Evolutionary conservation across 2,797 vertebrate species (phyloP).

Genomic region (Taenioides sp.): DNA sequence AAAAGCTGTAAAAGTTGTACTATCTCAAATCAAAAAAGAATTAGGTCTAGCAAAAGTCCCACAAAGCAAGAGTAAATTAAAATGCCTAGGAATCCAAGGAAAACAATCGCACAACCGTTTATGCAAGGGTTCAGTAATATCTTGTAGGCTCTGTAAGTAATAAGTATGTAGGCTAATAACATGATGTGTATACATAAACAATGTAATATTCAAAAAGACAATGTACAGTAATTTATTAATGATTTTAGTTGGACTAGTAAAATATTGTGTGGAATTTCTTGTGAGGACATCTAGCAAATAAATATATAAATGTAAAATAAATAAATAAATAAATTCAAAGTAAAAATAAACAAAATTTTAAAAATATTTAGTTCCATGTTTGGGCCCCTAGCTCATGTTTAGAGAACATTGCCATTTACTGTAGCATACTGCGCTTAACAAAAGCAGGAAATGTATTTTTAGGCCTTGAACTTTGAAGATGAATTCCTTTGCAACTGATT

Average conservation of each 20-base stretch:
- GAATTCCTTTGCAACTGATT: constrained; percentile 42
- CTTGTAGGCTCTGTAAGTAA: background rate
- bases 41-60: background rate
- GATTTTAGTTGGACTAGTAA: background rate
- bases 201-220: background rate
- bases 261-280: background rate
- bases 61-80: background rate
- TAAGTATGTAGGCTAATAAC: background rate
- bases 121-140: background rate
- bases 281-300: too few species aligned
- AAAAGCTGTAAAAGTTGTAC: background rate
- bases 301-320: too few species aligned
- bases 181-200: background rate
- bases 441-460: constrained; percentile 76
- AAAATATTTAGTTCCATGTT: background rate
- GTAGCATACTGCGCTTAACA: constrained; percentile 59
- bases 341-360: background rate
- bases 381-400: background rate
- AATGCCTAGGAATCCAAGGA: background rate
- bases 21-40: background rate
- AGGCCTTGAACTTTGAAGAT: constrained; percentile 59
- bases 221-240: too few species aligned
- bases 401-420: constrained; percentile 24
- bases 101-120: background rate
- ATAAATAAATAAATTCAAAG: background rate